phyloP scores from a whole-genome alignment of 2,797 vertebrate genomes.

The Hoplostethus mediterraneus region DNA sequence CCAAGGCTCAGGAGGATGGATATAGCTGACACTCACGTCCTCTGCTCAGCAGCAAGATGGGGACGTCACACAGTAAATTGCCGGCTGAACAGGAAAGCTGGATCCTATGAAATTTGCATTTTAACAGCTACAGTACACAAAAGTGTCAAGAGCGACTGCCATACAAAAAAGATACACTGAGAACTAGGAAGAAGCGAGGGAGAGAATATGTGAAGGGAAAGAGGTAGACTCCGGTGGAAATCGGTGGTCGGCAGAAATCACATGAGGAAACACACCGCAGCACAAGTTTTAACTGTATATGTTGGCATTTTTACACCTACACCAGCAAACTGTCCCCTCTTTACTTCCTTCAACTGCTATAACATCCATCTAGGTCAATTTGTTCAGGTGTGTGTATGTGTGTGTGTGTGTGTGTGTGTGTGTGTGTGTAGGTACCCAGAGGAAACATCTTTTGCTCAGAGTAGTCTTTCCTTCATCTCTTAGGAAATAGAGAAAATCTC shows the following conservation, averaged over 20 bases:
- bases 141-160: conserved; percentile 72
- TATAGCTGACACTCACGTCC: conserved; percentile 70
- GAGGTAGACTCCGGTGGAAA: conserved; percentile 40
- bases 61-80: conserved; percentile 75
- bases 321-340: conserved; percentile 1
- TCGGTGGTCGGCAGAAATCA: conserved; percentile 39
- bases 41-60: conserved; percentile 69
- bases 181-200: conserved; percentile 46
- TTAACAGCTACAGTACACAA: conserved; percentile 78
- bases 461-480: too few relatives aligned
- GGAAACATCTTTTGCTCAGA: too few relatives aligned
- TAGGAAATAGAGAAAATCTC: too few relatives aligned
- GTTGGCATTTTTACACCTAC: conserved; percentile 37
- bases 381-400: neutral
- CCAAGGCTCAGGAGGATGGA: conserved; percentile 62
- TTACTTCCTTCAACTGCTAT: conserved; percentile 10
- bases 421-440: too few relatives aligned
- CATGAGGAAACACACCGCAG: conserved; percentile 31
- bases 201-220: conserved; percentile 31
- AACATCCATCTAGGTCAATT: neutral
- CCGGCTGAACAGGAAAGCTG: conserved; percentile 73
- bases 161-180: conserved; percentile 52
- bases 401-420: neutral
- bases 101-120: conserved; percentile 80
- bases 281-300: conserved; percentile 30